A percentile compares a stretch with the other conserved stretches of the same genome.
phyloP scores from a whole-genome alignment of 1,140 invertebrate genomes.

The Tetragnatha versicolor region DNA sequence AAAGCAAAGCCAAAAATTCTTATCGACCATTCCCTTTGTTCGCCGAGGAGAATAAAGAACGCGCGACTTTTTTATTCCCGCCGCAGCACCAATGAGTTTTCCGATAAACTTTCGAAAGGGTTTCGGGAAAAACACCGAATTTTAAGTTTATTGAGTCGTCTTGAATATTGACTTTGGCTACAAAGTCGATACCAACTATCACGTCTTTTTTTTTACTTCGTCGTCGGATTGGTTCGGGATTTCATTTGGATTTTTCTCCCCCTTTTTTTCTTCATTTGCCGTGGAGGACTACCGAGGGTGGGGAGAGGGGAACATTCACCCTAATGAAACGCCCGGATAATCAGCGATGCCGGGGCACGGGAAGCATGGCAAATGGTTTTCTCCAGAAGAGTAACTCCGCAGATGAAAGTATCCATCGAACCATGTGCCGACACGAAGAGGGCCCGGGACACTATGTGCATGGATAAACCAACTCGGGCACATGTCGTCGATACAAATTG shows the following conservation, averaged over 20 bases:
- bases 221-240: constrained; percentile 16
- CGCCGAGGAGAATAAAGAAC: constrained; percentile 25
- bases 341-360: too few relatives aligned
- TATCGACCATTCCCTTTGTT: constrained; percentile 45
- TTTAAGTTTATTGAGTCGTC: constrained; percentile 46
- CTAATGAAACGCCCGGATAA: too few relatives aligned
- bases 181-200: constrained; percentile 45
- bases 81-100: constrained; percentile 38
- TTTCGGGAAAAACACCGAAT: constrained; percentile 18
- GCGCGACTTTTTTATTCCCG: constrained; percentile 9
- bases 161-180: constrained; percentile 41
- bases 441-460: too few relatives aligned
- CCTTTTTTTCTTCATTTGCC: background rate
- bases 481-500: too few relatives aligned
- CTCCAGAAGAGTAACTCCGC: too few relatives aligned
- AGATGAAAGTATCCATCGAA: too few relatives aligned
- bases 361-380: too few relatives aligned
- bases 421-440: too few relatives aligned
- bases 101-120: constrained; percentile 40
- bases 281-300: too few relatives aligned
- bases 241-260: background rate
- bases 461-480: too few relatives aligned
- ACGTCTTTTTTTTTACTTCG: constrained; percentile 38
- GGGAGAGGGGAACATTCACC: too few relatives aligned
- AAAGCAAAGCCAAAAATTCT: constrained; percentile 49